These are phyloP conservation scores for Uloborus plumipes DNA, from an alignment of 2,888 invertebrate genomes.

Conservation along the genomic window DNA sequence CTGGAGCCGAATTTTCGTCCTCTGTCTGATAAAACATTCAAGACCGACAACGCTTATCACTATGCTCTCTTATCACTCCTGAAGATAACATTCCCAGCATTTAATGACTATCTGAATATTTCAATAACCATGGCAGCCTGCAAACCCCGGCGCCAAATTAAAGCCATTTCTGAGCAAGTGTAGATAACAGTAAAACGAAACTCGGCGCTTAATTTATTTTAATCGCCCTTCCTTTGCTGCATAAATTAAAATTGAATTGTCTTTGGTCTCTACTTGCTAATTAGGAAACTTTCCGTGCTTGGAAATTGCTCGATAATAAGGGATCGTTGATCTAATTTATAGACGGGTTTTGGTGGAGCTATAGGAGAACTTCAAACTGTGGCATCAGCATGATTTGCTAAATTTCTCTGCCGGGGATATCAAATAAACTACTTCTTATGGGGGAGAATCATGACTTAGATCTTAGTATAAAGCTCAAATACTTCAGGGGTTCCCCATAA, in stretches of 20 bases:
- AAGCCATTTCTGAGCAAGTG: constrained; percentile 22
- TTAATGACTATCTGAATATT: constrained; percentile 52
- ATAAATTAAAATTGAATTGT: constrained; percentile 44
- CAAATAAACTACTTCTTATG: too few species aligned
- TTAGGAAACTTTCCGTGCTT: constrained; percentile 29
- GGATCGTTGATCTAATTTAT: constrained; percentile 32
- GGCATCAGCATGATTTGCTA: neutral
- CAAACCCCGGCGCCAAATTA: constrained; percentile 16
- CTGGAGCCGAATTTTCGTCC: constrained; percentile 22
- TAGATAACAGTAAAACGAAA: constrained; percentile 46
- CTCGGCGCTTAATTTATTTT: constrained; percentile 38
- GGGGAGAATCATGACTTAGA: too few species aligned
- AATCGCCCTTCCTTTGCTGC: constrained; percentile 31
- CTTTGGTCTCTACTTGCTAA: constrained; percentile 30
- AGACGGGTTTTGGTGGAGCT: too few species aligned
- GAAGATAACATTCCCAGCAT: constrained; percentile 20
- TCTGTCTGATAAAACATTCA: constrained; percentile 54
- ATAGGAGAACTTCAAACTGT: too few species aligned
- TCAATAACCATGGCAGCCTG: constrained; percentile 23
- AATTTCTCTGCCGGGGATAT: neutral
- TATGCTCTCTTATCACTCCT: constrained; percentile 25
- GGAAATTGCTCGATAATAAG: constrained; percentile 43
- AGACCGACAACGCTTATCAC: constrained; percentile 29
- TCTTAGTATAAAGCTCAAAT: too few species aligned
- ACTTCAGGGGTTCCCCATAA: too few species aligned